Base-by-base conservation (phyloP, 1,140 invertebrate genomes). In the Penaeus chinensis region DNA sequence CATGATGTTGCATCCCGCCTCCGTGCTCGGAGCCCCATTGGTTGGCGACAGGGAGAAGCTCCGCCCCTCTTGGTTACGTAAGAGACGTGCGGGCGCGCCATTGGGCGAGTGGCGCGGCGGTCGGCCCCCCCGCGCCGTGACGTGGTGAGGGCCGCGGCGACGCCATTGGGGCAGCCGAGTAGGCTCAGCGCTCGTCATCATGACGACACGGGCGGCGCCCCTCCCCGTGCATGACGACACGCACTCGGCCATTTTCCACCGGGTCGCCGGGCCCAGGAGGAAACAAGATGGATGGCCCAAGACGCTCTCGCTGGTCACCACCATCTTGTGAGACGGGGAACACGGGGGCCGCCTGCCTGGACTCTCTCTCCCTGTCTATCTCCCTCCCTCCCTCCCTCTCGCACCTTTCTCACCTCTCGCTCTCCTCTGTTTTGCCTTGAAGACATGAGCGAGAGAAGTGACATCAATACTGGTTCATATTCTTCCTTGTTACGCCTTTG, bases 141-240 rank as follows among this genome's bases (percentile, higher is more conserved):
- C 83, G 83, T 84, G 69, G 77, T n/a, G 20, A 60, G 76, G 13
- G 61, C 42, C 42, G 62, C 54, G 19, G 76, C 32, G 37, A 63
- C 27, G 76, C 84, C 77, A 85, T 85, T 85, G 84, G 84, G 62
- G 76, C 84, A 69, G 63, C 76, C 3, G 62, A 47, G 76, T 66
- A 85, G 84, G 84, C 78, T 54, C 42, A 77, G 74, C 84, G 84
- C 74, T 85, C 54, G 74, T 65, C 74, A 47, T 79, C 32, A 62
- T 79, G 84, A 85, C 77, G 77, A 42, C 84, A 85, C 76, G 22
- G 60, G 61, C 74, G 3, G 37, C 60, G 84, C 84, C 63, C 84
- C 84, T 77, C 76, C 84, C 84, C 84, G 61, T 85, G 84, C 84
- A 85, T 85, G 84, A 85, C 84, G 54, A 61, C 83, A 77, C 83